Conservation (phyloP, 2,888 invertebrate species). For the Yponomeuta cagnagella region DNA sequence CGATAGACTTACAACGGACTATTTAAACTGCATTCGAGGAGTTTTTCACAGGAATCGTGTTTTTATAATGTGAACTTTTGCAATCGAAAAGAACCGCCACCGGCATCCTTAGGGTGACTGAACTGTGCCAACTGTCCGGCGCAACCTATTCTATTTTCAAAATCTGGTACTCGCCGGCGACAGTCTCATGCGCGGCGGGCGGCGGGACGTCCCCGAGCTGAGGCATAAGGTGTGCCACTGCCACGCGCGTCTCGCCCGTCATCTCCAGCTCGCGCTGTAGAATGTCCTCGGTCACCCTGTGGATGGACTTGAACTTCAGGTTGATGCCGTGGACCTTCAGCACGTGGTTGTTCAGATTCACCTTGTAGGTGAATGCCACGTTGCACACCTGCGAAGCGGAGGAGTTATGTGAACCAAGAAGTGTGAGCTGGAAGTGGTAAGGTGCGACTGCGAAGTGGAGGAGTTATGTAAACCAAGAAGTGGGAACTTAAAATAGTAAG, state of each 20-base stretch:
- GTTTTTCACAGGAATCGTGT: too few relatives aligned
- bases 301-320: constrained; percentile 69
- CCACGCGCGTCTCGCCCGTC: constrained; percentile 46
- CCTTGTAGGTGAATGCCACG: constrained; percentile 70
- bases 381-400: constrained; percentile 58
- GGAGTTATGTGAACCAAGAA: not conserved
- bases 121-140: not conserved
- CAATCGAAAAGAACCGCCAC: too few relatives aligned
- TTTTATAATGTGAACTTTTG: too few relatives aligned
- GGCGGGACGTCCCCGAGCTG: constrained; percentile 48
- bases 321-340: constrained; percentile 67
- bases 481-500: too few relatives aligned
- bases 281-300: constrained; percentile 63
- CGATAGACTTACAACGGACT: too few relatives aligned
- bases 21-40: too few relatives aligned
- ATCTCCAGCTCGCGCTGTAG: constrained; percentile 56
- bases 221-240: constrained; percentile 58
- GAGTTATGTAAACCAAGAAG: not conserved
- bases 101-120: too few relatives aligned
- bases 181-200: constrained; percentile 56
- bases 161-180: constrained; percentile 20
- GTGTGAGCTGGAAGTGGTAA: too few relatives aligned
- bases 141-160: not conserved
- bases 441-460: constrained; percentile 32
- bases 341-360: constrained; percentile 70